Evolutionary conservation across 1,140 invertebrate genomes (phyloP), one percentile per base, ranked within the genome.

Genomic region (Antheraea pernyi): DNA sequence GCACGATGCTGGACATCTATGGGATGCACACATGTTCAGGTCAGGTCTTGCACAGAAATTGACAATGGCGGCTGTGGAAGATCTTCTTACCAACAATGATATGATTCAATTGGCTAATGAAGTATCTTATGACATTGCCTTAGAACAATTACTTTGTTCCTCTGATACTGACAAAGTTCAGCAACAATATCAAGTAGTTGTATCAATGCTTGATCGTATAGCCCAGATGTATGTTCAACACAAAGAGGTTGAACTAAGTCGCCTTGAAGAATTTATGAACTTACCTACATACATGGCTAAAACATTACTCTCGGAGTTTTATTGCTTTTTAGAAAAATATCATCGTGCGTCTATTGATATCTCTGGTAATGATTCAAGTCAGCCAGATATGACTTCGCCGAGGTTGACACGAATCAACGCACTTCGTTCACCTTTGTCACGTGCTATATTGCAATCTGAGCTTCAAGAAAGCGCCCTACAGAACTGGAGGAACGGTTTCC

Each of bases 401-500:
- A 60, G 13, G 46, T 69, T 75, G 13, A 65, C 67, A 59, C 18
- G 8, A 46, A 53, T 19, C 18, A 67, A 16, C 13, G 48, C 53
- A 16, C 67, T 78, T 36, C 61, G 37, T 11, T 74, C 69, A 30
- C 74, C 82, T 16, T 60, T 89, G 36, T 72, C 80, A 5, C 80
- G 79, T 42, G 79, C 76, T 0, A 76, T 89, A 62, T 76, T 83
- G 8, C 78, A 85, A 76, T 84, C 82, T 8, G 79, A 85, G 65
- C 62, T 86, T 9, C 83, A 91, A 74, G 79, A 83, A 62, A 7
- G 79, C 37, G 73, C 81, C 10, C 65, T 89, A n/a, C 69, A 67
- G 63, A 86, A 88, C 65, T 88, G 84, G 83, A 82, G 71, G 69
- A 89, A 89, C 68, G 82, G 82, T 22, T 88, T 88, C 68, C 71